phyloP scores from a whole-genome alignment of 2,797 vertebrate genomes.

The Pelobates cultripes region DNA sequence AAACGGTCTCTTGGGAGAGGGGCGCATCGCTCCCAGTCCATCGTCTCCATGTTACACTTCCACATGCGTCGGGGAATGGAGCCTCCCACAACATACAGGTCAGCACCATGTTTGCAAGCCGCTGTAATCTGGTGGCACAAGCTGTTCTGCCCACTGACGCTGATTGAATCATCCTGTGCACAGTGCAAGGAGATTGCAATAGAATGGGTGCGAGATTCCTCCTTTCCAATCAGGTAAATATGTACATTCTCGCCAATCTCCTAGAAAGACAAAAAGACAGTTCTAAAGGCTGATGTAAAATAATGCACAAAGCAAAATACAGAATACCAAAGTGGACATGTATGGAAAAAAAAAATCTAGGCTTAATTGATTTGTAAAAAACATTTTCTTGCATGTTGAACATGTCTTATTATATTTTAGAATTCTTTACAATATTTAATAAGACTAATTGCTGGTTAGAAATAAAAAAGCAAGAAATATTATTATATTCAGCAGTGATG shows the following conservation, averaged over 20 bases:
- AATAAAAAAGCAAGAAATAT: too few species aligned
- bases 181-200: slow-evolving; percentile 94
- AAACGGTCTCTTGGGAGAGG: slow-evolving; percentile 94
- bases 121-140: slow-evolving; percentile 98
- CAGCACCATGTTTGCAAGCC: slow-evolving; percentile 93
- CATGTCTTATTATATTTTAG: too few species aligned
- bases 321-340: background rate
- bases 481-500: too few species aligned
- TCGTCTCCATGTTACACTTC: slow-evolving; percentile 98
- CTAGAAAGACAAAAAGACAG: slow-evolving; percentile 65
- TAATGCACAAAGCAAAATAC: background rate
- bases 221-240: slow-evolving; percentile 97
- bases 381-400: too few species aligned
- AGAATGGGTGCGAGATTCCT: slow-evolving; percentile 93
- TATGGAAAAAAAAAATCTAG: background rate
- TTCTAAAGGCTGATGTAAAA: background rate
- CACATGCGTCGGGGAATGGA: slow-evolving; percentile 98
- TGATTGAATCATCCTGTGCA: slow-evolving; percentile 91
- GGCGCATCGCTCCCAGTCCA: slow-evolving; percentile 98
- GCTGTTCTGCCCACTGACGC: slow-evolving; percentile 95
- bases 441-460: too few species aligned
- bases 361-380: too few species aligned
- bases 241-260: slow-evolving; percentile 98
- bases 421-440: too few species aligned
- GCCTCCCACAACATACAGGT: slow-evolving; percentile 95